A percentile compares a stretch with the other conserved stretches of the same genome.
phyloP scores from a whole-genome alignment of 2,888 invertebrate species.

The Endotricha flammealis region DNA sequence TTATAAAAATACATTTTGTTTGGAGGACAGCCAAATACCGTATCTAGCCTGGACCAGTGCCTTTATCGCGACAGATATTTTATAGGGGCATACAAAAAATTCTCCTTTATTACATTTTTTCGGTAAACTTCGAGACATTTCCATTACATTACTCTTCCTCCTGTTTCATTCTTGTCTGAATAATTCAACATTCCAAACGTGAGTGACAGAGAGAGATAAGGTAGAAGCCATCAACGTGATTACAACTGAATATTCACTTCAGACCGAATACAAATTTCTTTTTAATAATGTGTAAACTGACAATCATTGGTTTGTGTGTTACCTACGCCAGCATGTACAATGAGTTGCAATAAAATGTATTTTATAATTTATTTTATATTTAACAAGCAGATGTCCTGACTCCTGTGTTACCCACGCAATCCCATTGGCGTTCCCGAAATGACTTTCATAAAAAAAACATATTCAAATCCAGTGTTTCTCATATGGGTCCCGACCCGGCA shows the following conservation, averaged over 20 bases:
- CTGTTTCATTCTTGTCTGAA: slow-evolving; percentile 39
- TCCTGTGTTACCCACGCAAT: no score
- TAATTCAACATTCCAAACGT: slow-evolving; percentile 40
- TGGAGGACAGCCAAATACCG: slow-evolving; percentile 48
- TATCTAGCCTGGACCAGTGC: slow-evolving; percentile 35
- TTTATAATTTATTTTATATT: no score
- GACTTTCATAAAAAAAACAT: no score
- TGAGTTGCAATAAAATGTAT: no score
- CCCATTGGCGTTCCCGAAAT: no score
- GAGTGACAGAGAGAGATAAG: slow-evolving; percentile 37
- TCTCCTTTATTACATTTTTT: slow-evolving; percentile 36
- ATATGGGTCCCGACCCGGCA: no score
- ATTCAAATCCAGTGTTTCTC: no score
- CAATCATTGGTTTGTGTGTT: no score
- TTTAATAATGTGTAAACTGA: no score
- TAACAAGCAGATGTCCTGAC: no score
- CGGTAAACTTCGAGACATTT: slow-evolving; percentile 38
- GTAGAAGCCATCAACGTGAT: slow-evolving; percentile 43
- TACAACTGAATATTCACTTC: slow-evolving; percentile 38
- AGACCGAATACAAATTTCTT: neutral
- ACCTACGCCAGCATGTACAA: no score
- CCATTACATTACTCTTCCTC: slow-evolving; percentile 44
- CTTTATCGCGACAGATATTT: slow-evolving; percentile 34
- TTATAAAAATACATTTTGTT: slow-evolving; percentile 41
- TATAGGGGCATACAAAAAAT: slow-evolving; percentile 34